A percentile compares a stretch with the other conserved stretches of the same genome.
These are phyloP conservation scores for Dysidea cf. avara DNA, from an alignment of 37 sponge, comb jelly and placozoan genomes.

Conservation along the genomic window DNA sequence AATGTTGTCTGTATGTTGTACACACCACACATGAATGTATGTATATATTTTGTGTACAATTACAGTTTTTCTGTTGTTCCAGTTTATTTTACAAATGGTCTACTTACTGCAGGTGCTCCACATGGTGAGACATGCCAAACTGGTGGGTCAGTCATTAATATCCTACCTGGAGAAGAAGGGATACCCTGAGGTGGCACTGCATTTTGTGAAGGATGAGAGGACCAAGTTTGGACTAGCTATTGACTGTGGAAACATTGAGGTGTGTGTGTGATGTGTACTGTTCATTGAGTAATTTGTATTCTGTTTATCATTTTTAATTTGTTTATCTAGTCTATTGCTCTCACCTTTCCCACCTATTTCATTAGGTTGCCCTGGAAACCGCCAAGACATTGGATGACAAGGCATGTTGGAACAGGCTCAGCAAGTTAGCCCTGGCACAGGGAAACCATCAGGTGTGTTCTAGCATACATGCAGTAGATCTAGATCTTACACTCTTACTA, in stretches of 20 bases:
- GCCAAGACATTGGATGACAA: conserved; percentile 92
- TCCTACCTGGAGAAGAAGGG: conserved; percentile 98
- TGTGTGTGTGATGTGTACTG: conserved; percentile 40
- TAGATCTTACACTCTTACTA: not conserved
- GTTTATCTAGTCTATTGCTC: not conserved
- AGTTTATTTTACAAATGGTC: too few species aligned
- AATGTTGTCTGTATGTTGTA: not conserved
- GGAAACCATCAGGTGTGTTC: conserved; percentile 92
- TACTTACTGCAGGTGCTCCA: conserved; percentile 74
- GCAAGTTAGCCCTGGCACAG: conserved; percentile 82
- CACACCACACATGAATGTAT: not conserved
- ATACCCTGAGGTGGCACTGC: conserved; percentile 98
- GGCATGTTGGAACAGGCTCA: conserved; percentile 88
- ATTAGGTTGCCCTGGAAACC: conserved; percentile 89
- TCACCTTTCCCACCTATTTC: not conserved
- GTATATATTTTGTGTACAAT: too few species aligned
- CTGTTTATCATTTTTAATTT: not conserved
- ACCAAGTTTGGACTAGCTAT: conserved; percentile 90
- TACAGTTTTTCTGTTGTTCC: too few species aligned
- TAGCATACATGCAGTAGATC: not conserved
- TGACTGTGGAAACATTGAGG: conserved; percentile 99
- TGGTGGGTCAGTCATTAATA: conserved; percentile 95
- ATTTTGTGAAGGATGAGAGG: conserved; percentile 97
- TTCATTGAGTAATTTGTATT: not conserved
- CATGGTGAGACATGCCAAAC: conserved; percentile 92